A percentile compares a stretch with the other conserved stretches of the same genome.
These are phyloP conservation scores for Boloria euphrosyne DNA, from an alignment of 2,888 invertebrate genomes.

Conservation along the genomic window DNA sequence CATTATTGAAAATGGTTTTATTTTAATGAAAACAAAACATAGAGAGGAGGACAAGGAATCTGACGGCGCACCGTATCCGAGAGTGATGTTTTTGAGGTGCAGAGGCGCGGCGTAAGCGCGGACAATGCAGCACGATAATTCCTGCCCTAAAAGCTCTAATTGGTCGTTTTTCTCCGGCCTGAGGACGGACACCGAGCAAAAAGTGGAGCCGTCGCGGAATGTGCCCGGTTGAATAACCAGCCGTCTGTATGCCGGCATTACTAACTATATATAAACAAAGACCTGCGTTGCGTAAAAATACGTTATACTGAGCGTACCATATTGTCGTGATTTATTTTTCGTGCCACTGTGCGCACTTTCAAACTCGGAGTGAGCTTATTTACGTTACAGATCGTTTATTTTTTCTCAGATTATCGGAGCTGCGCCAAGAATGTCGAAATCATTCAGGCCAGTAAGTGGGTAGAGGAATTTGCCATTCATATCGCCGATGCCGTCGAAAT, in stretches of 20 bases:
- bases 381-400: slow-evolving; percentile 71
- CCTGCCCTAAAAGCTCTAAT: slow-evolving; percentile 75
- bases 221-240: slow-evolving; percentile 80
- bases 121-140: slow-evolving; percentile 69
- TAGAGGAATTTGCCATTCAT: slow-evolving; percentile 80
- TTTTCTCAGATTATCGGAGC: slow-evolving; percentile 77
- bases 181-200: slow-evolving; percentile 63
- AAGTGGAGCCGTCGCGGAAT: slow-evolving; percentile 78
- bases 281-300: slow-evolving; percentile 79
- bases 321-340: slow-evolving; percentile 72
- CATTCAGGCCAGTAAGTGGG: slow-evolving; percentile 81
- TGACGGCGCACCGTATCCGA: slow-evolving; percentile 29
- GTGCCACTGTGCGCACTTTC: slow-evolving; percentile 64
- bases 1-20: slow-evolving; percentile 30
- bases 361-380: slow-evolving; percentile 67
- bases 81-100: slow-evolving; percentile 41
- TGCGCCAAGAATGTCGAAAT: slow-evolving; percentile 81
- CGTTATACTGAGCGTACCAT: slow-evolving; percentile 66
- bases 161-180: slow-evolving; percentile 59
- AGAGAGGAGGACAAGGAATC: slow-evolving; percentile 36
- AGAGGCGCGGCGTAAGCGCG: slow-evolving; percentile 46
- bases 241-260: slow-evolving; percentile 61
- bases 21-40: slow-evolving; percentile 35
- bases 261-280: slow-evolving; percentile 75
- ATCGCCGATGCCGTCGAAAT: slow-evolving; percentile 56